Evolutionary conservation across 2,888 invertebrate genomes (phyloP).

Genomic region (Lymantria dispar): DNA sequence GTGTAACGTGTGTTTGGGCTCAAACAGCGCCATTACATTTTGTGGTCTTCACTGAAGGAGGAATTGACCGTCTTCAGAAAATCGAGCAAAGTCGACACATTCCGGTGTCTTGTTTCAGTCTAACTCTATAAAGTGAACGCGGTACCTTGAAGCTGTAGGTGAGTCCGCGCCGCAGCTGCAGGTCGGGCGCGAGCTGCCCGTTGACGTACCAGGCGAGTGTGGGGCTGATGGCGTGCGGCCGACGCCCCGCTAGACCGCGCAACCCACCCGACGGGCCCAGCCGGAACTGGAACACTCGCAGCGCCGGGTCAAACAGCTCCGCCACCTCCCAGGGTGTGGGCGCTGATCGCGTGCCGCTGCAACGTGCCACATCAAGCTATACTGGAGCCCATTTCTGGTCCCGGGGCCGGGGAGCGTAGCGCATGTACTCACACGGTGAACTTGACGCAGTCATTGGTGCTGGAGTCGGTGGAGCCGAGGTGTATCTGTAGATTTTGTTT

Average conservation of each 20-base stretch:
- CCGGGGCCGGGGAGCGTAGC: too few species aligned
- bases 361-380: not conserved
- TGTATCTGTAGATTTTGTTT: slow-evolving; percentile 86
- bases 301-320: slow-evolving; percentile 85
- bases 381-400: not conserved
- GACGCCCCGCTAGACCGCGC: slow-evolving; percentile 85
- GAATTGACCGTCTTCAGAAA: too few species aligned
- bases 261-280: slow-evolving; percentile 93
- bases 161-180: slow-evolving; percentile 92
- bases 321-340: slow-evolving; percentile 82
- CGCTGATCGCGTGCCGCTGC: slow-evolving; percentile 31
- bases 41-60: too few species aligned
- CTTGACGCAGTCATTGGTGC: slow-evolving; percentile 86
- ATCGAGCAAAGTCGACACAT: too few species aligned
- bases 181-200: slow-evolving; percentile 92
- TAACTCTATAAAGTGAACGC: too few species aligned
- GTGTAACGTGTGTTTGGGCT: too few species aligned
- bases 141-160: slow-evolving; percentile 90
- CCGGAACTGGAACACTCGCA: slow-evolving; percentile 90
- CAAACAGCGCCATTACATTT: too few species aligned
- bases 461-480: slow-evolving; percentile 83
- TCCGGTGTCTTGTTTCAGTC: too few species aligned
- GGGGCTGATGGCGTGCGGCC: slow-evolving; percentile 68
- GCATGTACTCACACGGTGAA: slow-evolving; percentile 81
- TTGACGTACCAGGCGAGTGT: slow-evolving; percentile 96